phyloP scores from a whole-genome alignment of 2,888 invertebrate species.

The Falcaria lacertinaria region DNA sequence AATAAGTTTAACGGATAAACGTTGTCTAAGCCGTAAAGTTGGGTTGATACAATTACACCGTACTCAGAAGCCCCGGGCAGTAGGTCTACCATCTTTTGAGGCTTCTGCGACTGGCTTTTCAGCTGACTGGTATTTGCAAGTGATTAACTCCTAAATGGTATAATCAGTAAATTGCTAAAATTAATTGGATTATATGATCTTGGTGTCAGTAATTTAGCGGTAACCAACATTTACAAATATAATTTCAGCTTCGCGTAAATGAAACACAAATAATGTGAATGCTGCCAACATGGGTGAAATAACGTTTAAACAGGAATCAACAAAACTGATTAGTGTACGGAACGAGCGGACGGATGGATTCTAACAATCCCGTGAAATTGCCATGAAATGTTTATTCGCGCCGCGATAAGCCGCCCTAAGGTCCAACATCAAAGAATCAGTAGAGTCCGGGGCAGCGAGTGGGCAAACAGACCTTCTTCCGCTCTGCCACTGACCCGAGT shows the following conservation, averaged over 20 bases:
- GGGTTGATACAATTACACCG: neutral
- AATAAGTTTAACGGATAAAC: too few relatives aligned
- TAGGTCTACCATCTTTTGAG: neutral
- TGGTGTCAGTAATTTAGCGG: too few relatives aligned
- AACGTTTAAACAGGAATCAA: too few relatives aligned
- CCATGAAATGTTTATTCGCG: slow-evolving; percentile 13
- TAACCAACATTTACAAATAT: too few relatives aligned
- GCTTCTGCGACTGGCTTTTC: neutral
- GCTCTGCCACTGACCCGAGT: slow-evolving; percentile 27
- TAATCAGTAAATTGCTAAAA: neutral
- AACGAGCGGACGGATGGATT: slow-evolving; percentile 2
- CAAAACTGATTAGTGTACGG: neutral
- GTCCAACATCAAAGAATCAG: slow-evolving; percentile 19
- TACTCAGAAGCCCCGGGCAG: neutral
- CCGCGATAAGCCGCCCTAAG: slow-evolving; percentile 15
- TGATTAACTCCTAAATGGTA: slow-evolving; percentile 13
- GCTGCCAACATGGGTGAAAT: too few relatives aligned
- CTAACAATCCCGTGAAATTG: slow-evolving; percentile 4
- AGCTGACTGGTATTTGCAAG: slow-evolving; percentile 10
- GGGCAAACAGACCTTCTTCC: slow-evolving; percentile 28
- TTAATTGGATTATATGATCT: neutral
- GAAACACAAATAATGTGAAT: too few relatives aligned
- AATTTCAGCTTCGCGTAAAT: too few relatives aligned
- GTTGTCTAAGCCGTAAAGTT: neutral
- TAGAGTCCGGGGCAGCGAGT: slow-evolving; percentile 10